These are phyloP conservation scores for Hippocampus comes DNA, from an alignment of 2,113 vertebrate genomes.

Conservation along the genomic window DNA sequence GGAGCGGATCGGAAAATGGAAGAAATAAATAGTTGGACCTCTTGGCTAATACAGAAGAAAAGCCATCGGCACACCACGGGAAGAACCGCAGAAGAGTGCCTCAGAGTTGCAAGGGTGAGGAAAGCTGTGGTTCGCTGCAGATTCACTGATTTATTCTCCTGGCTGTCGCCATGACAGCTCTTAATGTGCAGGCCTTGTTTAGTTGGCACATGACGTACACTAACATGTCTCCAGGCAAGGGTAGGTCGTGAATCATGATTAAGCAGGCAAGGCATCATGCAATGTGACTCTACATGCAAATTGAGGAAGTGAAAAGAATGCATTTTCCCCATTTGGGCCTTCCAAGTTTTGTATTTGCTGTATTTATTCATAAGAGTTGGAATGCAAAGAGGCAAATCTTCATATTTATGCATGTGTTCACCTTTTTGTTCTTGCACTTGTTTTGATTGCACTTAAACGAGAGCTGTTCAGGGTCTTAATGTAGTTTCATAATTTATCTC, in stretches of 20 bases:
- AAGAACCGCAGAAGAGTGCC: constrained; percentile 42
- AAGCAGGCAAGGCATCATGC: constrained; percentile 43
- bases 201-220: constrained; percentile 31
- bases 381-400: background rate
- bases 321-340: constrained; percentile 12
- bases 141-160: constrained; percentile 50
- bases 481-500: no score
- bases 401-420: background rate
- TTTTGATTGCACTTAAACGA: background rate
- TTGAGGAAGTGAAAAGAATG: constrained; percentile 13
- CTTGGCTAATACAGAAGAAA: constrained; percentile 44
- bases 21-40: constrained; percentile 49
- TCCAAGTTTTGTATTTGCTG: background rate
- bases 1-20: no score
- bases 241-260: constrained; percentile 35
- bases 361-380: background rate
- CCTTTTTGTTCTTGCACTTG: background rate
- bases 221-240: constrained; percentile 43
- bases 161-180: constrained; percentile 33
- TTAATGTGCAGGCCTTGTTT: constrained; percentile 44
- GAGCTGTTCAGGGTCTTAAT: background rate
- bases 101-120: constrained; percentile 38
- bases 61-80: constrained; percentile 48
- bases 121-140: constrained; percentile 55
- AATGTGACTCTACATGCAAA: constrained; percentile 29